Conservation (phyloP, 2,797 vertebrate species). For the Centroberyx gerrardi region DNA sequence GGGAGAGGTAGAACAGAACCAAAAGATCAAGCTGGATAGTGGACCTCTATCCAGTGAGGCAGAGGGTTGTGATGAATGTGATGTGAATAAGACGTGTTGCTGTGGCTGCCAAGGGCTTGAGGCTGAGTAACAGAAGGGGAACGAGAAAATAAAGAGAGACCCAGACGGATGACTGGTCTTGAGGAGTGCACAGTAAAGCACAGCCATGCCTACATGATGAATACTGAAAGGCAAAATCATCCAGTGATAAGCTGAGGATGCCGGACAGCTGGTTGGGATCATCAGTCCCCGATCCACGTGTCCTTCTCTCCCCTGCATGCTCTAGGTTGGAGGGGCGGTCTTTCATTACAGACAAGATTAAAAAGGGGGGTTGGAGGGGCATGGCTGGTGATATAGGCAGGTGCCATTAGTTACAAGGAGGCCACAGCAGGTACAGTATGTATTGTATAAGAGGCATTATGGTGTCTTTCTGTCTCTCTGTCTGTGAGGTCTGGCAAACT, state of each 20-base stretch:
- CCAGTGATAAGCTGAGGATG: conserved; percentile 19
- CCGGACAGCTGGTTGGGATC: not conserved
- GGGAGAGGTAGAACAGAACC: conserved; percentile 79
- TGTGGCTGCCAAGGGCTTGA: conserved; percentile 13
- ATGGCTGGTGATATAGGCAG: conserved; percentile 72
- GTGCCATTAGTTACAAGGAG: conserved; percentile 67
- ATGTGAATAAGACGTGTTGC: conserved; percentile 18
- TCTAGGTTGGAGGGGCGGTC: not conserved
- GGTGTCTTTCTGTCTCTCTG: conserved; percentile 75
- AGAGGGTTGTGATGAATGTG: conserved; percentile 57
- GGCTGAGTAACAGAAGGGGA: conserved; percentile 12
- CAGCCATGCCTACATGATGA: conserved; percentile 15
- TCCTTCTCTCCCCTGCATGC: conserved; percentile 34
- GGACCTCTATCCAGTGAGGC: conserved; percentile 57
- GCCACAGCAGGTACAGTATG: conserved; percentile 77
- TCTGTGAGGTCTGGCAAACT: conserved; percentile 64
- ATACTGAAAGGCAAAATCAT: conserved; percentile 56
- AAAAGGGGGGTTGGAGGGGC: conserved; percentile 41
- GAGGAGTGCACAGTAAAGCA: not conserved
- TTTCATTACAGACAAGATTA: not conserved
- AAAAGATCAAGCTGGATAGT: conserved; percentile 53
- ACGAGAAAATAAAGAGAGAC: not conserved
- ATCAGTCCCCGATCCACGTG: not conserved
- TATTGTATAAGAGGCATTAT: conserved; percentile 80
- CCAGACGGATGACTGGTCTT: not conserved